Base-by-base conservation (phyloP, 2,113 vertebrate species). In the Paramormyrops kingsleyae region DNA sequence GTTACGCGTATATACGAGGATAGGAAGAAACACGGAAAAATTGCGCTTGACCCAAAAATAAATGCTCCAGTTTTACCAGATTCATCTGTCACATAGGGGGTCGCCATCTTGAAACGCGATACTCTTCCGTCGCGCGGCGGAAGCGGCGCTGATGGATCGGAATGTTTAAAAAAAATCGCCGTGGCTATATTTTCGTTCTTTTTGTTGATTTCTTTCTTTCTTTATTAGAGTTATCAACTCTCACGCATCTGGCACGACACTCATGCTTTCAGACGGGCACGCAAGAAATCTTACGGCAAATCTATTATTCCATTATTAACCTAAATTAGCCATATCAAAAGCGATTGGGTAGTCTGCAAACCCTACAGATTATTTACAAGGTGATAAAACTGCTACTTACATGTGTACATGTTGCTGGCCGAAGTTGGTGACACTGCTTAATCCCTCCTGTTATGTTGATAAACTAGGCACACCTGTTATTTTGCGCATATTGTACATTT, bases 51-150 rank as follows among this genome's bases (percentile, higher is more conserved):
- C 1, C 50, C 13, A 35, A 59, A 39, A 47, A 44, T 35, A 44
- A 83, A 21, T 91, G 92, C 90, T 89, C 90, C 91, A 93, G 94
- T 91, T 97, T 97, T 95, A 98, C 98, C 98, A 92, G 97, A 98
- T 90, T 98, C 98, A 94, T 98, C 98, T 93, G 96, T 97, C 91
- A 97, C 97, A 97, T 98, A 99, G 95, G 97, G 97, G 96, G 97
- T 98, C 95, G 98, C 97, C 98, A 98, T 99, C 96, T 98, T 98
- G 96, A 93, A 94, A 92, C 93, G 93, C 92, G 91, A 94, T 95
- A 66, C 91, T 94, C 94, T 93, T 94, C 95, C 95, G 95, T 93
- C 85, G 91, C 91, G 91, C 77, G 47, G 92, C 95, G 95, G 95
- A 96, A 94, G 91, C 93, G 91, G 88, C 92, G 92, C 84, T 5